A percentile compares a stretch with the other conserved stretches of the same genome.
Conservation (phyloP, 2,888 invertebrate genomes). For the Leptopilina syphax region DNA sequence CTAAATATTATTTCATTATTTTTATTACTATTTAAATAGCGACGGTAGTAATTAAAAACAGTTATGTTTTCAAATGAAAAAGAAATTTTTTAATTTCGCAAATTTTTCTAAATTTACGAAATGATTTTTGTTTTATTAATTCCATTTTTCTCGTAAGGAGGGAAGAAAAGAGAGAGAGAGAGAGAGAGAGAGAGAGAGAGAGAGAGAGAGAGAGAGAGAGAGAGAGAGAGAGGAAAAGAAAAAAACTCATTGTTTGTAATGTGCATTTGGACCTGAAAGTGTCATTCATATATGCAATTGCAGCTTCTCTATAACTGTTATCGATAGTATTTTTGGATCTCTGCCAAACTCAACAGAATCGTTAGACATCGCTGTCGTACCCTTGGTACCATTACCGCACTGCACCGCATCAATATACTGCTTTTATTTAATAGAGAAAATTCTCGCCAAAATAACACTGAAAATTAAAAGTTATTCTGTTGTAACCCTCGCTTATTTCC, state of each 20-base stretch:
- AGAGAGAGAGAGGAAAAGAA: background rate
- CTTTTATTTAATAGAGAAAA: background rate
- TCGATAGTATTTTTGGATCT: constrained; percentile 26
- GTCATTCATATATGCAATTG: constrained; percentile 27
- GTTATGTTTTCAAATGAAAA: too few species aligned
- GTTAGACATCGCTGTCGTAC: background rate
- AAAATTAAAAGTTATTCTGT: background rate
- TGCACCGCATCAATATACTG: background rate
- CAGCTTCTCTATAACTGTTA: constrained; percentile 20
- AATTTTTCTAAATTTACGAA: too few species aligned
- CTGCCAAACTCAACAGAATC: constrained; percentile 31
- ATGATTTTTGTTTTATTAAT: too few species aligned
- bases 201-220: too few species aligned
- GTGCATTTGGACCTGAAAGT: background rate
- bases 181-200: too few species aligned
- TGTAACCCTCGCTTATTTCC: background rate
- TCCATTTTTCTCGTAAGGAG: too few species aligned
- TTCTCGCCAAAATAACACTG: background rate
- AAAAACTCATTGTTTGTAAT: background rate
- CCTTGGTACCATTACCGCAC: constrained; percentile 8
- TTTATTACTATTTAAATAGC: too few species aligned
- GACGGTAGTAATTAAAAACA: too few species aligned
- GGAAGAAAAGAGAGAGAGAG: too few species aligned
- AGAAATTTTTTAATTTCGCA: too few species aligned
- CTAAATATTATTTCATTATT: too few species aligned